A percentile compares a stretch with the other conserved stretches of the same genome.
These are phyloP conservation scores for Tenrec ecaudatus DNA, from an alignment of 2,113 vertebrate species.

Conservation along the genomic window DNA sequence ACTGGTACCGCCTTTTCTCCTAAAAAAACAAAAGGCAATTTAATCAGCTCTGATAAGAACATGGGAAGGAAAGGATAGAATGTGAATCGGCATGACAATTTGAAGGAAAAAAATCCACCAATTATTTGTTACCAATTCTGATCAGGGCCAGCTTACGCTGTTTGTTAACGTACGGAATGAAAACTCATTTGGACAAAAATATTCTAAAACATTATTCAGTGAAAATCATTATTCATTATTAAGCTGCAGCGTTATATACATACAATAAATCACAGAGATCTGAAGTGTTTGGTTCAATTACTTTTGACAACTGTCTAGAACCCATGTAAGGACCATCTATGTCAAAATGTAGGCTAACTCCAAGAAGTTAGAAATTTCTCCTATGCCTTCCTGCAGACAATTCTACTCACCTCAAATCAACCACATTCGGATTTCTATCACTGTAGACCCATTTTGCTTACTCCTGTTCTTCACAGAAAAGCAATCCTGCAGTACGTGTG, in stretches of 20 bases:
- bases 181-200: background rate
- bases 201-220: background rate
- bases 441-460: background rate
- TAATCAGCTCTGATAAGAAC: background rate
- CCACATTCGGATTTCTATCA: background rate
- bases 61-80: background rate
- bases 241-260: background rate
- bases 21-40: background rate
- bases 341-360: conserved; percentile 18
- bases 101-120: conserved; percentile 37
- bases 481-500: background rate
- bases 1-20: background rate
- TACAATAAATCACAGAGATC: conserved; percentile 15
- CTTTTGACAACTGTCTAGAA: conserved; percentile 11
- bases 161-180: conserved; percentile 20
- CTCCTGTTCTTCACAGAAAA: background rate
- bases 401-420: background rate
- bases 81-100: background rate
- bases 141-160: conserved; percentile 16
- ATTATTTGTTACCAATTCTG: conserved; percentile 33
- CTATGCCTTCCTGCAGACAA: background rate
- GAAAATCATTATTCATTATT: conserved; percentile 44
- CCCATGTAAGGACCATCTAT: background rate
- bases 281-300: conserved; percentile 37
- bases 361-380: background rate